Evolutionary conservation across 2,888 invertebrate genomes (phyloP), one percentile per base, ranked within the genome.

Genomic region (Melanophora roralis): DNA sequence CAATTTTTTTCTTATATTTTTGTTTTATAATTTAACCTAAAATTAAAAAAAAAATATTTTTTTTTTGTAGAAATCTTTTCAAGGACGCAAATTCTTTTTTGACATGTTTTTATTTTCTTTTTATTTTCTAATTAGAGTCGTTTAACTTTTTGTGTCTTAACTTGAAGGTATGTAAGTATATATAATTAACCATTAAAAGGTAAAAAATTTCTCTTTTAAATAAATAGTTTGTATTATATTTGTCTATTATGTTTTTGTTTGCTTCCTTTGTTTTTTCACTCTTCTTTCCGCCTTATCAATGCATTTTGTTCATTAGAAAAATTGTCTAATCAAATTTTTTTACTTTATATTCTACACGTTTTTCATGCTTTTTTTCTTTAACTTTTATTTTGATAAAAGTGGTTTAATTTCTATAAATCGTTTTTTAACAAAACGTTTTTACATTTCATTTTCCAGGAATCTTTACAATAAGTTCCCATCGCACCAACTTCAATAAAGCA

Each of bases 401-500:
- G n/a, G n/a, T 16, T 14, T 14, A 34, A 32, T 21, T 49, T 62
- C 51, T 53, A 32, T 32, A 9, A 34, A n/a, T 14, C 2, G 23
- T 57, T 43, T 11, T 9, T 27, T n/a, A 59, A 60, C 27, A 1
- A 43, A 59, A 40, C 14, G 19, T n/a, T n/a, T 36, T 40, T 57
- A 21, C 49, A 60, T 65, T 19, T 59, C 32, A 47, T 34, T 27
- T n/a, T n/a, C n/a, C n/a, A 27, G 34, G 43, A 43, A 23, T 67
- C 27, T 65, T 67, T 2, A 59, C 16, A 23, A 32, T 36, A 40
- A 19, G 14, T 34, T 21, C 21, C 27, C 59, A 60, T 60, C 60
- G 74, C 43, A 51, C 67, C 67, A 59, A 59, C 59, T 67, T 49
- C 8, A 65, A 38, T 65, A 40, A 47, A 49, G 16, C 53, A 64